Evolutionary conservation across 1,140 invertebrate species (phyloP).

Genomic region (Drosophila miranda): DNA sequence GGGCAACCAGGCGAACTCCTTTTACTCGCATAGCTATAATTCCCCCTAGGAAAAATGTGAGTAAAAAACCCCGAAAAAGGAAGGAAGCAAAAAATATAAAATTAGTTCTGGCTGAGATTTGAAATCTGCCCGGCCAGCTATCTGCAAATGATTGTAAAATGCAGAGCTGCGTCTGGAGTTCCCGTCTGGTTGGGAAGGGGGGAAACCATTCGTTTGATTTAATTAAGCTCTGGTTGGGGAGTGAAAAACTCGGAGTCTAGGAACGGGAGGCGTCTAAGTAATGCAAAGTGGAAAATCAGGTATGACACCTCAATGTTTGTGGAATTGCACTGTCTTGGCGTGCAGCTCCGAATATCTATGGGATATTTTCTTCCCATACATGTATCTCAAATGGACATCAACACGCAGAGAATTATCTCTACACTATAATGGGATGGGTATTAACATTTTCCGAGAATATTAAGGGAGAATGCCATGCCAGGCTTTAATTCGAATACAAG

Average conservation of each 20-base stretch:
- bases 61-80: slow-evolving; percentile 16
- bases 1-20: slow-evolving; percentile 22
- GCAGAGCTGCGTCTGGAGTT: slow-evolving; percentile 19
- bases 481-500: not conserved
- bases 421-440: not conserved
- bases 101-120: slow-evolving; percentile 65
- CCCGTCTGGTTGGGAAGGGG: slow-evolving; percentile 9
- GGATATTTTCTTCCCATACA: too few species aligned
- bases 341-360: too few species aligned
- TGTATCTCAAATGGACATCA: too few species aligned
- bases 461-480: too few species aligned
- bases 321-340: not conserved
- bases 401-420: not conserved
- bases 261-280: not conserved
- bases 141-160: slow-evolving; percentile 42
- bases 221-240: slow-evolving; percentile 26
- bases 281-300: slow-evolving; percentile 1
- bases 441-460: too few species aligned
- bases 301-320: slow-evolving; percentile 13
- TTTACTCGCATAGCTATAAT: slow-evolving; percentile 27
- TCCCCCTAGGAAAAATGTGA: slow-evolving; percentile 2
- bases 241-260: slow-evolving; percentile 9
- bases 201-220: slow-evolving; percentile 24
- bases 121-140: slow-evolving; percentile 8
- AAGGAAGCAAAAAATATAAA: slow-evolving; percentile 32